Percentiles rank a stretch among this genome's conserved stretches.
These are phyloP conservation scores for Nasonia longicornis DNA, from an alignment of 1,140 invertebrate species.

Conservation along the genomic window DNA sequence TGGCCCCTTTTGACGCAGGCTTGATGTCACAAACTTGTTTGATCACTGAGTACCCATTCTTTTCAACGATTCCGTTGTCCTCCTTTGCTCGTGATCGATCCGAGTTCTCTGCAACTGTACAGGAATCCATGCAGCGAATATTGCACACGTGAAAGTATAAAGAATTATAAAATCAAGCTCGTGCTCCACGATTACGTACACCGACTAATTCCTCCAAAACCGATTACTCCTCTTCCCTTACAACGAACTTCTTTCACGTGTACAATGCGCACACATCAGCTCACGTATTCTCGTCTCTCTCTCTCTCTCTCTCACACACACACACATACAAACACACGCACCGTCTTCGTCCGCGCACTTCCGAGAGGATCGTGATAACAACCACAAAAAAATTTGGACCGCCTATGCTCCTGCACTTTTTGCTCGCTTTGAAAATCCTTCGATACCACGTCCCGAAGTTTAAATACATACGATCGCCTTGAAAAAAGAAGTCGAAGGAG, in stretches of 20 bases:
- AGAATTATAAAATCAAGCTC: not conserved
- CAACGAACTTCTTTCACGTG: not conserved
- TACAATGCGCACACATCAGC: not conserved
- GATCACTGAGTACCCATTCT: not conserved
- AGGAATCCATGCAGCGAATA: not conserved
- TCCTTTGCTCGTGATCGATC: not conserved
- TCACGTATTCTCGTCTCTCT: not conserved
- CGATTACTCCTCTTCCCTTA: not conserved
- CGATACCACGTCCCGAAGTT: not conserved
- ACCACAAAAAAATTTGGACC: not conserved
- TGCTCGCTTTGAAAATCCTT: conserved; percentile 2
- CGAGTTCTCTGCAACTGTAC: not conserved
- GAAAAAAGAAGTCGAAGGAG: not conserved
- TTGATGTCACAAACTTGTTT: conserved; percentile 55
- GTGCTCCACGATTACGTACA: not conserved
- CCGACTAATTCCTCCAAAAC: not conserved
- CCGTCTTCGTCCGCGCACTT: not conserved
- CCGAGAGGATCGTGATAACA: not conserved
- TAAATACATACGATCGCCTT: not conserved
- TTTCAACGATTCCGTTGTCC: not conserved
- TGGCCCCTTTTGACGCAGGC: conserved; percentile 66
- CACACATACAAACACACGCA: not conserved
- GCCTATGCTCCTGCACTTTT: not conserved
- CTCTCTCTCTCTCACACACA: not conserved
- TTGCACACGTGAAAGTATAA: not conserved